Evolutionary conservation across 2,113 vertebrate genomes (phyloP).

Genomic region (Aegithalos caudatus): DNA sequence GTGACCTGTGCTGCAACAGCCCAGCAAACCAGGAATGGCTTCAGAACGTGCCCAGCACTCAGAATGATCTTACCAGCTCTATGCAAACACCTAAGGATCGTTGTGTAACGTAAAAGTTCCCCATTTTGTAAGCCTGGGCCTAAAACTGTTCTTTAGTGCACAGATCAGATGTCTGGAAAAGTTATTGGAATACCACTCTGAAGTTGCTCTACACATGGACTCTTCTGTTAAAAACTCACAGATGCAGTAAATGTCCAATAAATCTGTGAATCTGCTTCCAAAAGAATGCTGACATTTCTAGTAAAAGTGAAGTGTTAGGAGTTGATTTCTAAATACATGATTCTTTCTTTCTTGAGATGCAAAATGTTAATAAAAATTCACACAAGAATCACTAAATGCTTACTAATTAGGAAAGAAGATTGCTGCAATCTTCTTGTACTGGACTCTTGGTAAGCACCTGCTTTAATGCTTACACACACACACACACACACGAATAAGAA

Average conservation of each 20-base stretch:
- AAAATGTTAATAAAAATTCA: neutral
- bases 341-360: neutral
- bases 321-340: neutral
- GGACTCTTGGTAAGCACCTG: neutral
- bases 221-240: neutral
- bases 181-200: neutral
- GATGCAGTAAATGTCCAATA: neutral
- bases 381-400: neutral
- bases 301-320: neutral
- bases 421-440: neutral
- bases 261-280: neutral
- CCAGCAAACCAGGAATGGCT: neutral
- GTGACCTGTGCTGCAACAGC: neutral
- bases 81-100: neutral
- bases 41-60: neutral
- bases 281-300: neutral
- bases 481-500: neutral
- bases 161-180: neutral
- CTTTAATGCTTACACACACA: neutral
- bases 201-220: neutral
- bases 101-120: neutral
- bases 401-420: neutral
- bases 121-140: neutral
- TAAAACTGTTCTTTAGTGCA: neutral
- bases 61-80: neutral